Evolutionary conservation across 1,140 invertebrate genomes (phyloP).

Genomic region (Spodoptera litura): DNA sequence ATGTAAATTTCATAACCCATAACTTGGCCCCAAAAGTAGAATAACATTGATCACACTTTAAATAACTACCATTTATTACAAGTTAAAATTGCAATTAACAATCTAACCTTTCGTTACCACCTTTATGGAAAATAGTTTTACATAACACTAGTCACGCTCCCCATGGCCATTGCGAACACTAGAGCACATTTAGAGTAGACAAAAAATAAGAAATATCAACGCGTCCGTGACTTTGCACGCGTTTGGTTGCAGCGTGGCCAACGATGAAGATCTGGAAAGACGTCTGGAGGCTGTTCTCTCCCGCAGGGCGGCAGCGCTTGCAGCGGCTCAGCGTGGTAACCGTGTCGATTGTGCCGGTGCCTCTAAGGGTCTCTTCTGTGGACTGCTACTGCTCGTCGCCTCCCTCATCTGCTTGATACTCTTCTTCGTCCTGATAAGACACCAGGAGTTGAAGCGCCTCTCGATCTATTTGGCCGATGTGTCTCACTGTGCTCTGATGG

Average conservation of each 20-base stretch:
- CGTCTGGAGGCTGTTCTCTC: conserved; percentile 94
- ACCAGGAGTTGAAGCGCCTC: conserved; percentile 91
- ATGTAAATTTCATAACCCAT: conserved; percentile 2
- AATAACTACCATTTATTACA: neutral
- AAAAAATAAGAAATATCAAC: conserved; percentile 38
- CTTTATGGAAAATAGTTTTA: neutral
- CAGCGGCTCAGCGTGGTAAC: conserved; percentile 91
- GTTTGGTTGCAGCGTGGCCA: conserved; percentile 88
- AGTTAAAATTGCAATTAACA: neutral
- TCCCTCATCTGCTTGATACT: conserved; percentile 96
- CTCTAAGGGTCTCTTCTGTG: conserved; percentile 97
- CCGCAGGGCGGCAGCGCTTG: conserved; percentile 92
- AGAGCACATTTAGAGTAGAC: conserved; percentile 14
- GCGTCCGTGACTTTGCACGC: conserved; percentile 69
- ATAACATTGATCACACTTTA: conserved; percentile 1
- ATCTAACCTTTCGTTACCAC: neutral
- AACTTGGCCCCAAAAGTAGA: neutral
- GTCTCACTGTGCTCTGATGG: conserved; percentile 95
- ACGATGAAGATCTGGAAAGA: conserved; percentile 94
- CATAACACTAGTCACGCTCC: conserved; percentile 17
- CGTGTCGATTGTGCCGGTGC: conserved; percentile 96
- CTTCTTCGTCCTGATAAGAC: conserved; percentile 96
- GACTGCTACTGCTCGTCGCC: conserved; percentile 95
- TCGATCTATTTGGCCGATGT: conserved; percentile 96
- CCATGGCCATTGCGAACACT: conserved; percentile 5